These are phyloP conservation scores for Artibeus lituratus DNA, from an alignment of 2,797 vertebrate genomes.

Conservation along the genomic window DNA sequence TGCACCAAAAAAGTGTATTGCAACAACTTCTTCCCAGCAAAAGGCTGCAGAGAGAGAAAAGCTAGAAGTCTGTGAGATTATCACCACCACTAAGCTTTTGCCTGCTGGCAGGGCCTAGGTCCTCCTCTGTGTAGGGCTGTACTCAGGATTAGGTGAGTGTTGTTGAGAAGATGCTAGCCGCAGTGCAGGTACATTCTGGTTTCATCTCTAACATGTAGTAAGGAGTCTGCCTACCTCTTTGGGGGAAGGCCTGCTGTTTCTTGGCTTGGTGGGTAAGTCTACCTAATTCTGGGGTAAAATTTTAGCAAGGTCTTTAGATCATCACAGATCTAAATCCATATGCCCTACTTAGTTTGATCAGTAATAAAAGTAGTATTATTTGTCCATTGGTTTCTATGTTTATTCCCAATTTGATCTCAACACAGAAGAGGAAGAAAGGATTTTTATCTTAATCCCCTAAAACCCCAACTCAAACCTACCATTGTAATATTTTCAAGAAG, in stretches of 20 bases:
- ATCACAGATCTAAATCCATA: neutral
- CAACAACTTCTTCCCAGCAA: neutral
- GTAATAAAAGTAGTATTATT: neutral
- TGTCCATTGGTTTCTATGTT: neutral
- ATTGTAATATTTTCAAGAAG: neutral
- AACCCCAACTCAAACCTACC: neutral
- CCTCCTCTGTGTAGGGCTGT: neutral
- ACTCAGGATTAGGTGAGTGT: neutral
- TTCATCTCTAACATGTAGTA: neutral
- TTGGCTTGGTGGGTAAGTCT: neutral
- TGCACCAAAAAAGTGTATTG: neutral
- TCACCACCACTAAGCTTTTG: neutral
- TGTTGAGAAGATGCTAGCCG: neutral
- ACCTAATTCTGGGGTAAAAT: neutral
- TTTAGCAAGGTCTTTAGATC: neutral
- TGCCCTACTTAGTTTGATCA: neutral
- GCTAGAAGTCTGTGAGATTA: neutral
- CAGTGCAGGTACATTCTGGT: neutral
- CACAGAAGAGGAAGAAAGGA: neutral
- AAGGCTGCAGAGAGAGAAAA: neutral
- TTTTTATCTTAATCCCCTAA: neutral
- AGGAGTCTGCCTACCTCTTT: neutral
- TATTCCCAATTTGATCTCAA: constrained; percentile 1
- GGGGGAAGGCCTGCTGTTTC: neutral
- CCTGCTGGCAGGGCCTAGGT: neutral